Evolutionary conservation across 2,888 invertebrate genomes (phyloP), one percentile per base, ranked within the genome.

Genomic region (Megaustenia siamemsis): DNA sequence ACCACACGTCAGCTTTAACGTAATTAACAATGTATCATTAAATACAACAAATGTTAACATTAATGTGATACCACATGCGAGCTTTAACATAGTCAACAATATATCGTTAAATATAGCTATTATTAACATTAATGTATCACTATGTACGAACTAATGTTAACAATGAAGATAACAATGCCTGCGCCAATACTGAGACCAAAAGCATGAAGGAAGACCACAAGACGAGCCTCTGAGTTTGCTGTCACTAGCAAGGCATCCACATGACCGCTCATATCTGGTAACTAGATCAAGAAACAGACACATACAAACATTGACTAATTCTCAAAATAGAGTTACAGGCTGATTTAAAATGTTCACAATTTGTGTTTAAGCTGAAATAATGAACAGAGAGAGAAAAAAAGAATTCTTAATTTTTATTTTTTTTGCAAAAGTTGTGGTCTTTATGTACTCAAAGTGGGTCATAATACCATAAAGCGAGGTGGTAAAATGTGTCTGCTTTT

Each of bases 261-360:
- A 66, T 84, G 83, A 18, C 60, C 43, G 18, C 86, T 86, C 86
- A 86, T 86, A 24, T 86, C 86, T 5, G 86, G 84, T 12, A 84
- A 32, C 84, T 86, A 78, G 12, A n/a, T 38, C 28, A 69, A 32
- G 49, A 53, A 75, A 84, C n/a, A 38, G 6, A 32, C 24, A 68
- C n/a, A n/a, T n/a, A n/a, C n/a, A n/a, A n/a, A n/a, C n/a, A n/a
- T n/a, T n/a, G n/a, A n/a, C n/a, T n/a, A n/a, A n/a, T n/a, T n/a
- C n/a, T n/a, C n/a, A n/a, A n/a, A n/a, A n/a, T n/a, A n/a, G n/a
- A n/a, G n/a, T n/a, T n/a, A n/a, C n/a, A n/a, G n/a, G n/a, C n/a
- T n/a, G n/a, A n/a, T n/a, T n/a, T n/a, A n/a, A n/a, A n/a, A n/a
- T n/a, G n/a, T n/a, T n/a, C n/a, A n/a, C n/a, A n/a, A n/a, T n/a